Evolutionary conservation across 2,888 invertebrate genomes (phyloP).

Genomic region (Standfussiana lucernea): DNA sequence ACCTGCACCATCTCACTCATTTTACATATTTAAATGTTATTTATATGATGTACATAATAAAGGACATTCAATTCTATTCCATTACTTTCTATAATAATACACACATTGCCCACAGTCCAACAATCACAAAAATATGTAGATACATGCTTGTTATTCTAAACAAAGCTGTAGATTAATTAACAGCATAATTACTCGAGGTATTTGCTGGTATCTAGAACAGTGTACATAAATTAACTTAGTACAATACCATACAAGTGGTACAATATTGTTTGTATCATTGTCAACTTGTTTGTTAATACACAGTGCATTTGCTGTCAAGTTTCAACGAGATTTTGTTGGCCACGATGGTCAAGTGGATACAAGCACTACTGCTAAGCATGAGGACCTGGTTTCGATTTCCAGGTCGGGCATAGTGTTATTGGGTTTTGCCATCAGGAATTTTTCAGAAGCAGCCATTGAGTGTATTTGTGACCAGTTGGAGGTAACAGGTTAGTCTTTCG

Average conservation of each 20-base stretch:
- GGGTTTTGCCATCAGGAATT: neutral
- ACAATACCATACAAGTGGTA: neutral
- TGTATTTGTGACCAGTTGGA: neutral
- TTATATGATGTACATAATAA: too few species aligned
- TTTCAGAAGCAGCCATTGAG: neutral
- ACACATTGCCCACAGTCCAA: neutral
- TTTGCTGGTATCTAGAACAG: constrained; percentile 26
- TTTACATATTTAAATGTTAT: too few species aligned
- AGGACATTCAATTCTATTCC: neutral
- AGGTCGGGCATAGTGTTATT: neutral
- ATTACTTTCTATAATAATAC: neutral
- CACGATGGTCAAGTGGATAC: neutral
- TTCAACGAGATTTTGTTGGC: neutral
- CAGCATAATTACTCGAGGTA: constrained; percentile 27
- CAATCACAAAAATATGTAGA: neutral
- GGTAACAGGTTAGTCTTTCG: neutral
- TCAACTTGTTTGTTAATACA: constrained; percentile 4
- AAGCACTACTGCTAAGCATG: neutral
- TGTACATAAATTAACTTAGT: constrained; percentile 12
- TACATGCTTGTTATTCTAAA: constrained; percentile 17
- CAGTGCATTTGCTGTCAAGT: neutral
- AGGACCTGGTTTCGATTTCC: neutral
- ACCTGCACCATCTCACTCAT: neutral
- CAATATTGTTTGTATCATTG: neutral
- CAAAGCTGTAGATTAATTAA: constrained; percentile 30